phyloP scores from a whole-genome alignment of 2,113 vertebrate species.

The Pogonocichla stellata region DNA sequence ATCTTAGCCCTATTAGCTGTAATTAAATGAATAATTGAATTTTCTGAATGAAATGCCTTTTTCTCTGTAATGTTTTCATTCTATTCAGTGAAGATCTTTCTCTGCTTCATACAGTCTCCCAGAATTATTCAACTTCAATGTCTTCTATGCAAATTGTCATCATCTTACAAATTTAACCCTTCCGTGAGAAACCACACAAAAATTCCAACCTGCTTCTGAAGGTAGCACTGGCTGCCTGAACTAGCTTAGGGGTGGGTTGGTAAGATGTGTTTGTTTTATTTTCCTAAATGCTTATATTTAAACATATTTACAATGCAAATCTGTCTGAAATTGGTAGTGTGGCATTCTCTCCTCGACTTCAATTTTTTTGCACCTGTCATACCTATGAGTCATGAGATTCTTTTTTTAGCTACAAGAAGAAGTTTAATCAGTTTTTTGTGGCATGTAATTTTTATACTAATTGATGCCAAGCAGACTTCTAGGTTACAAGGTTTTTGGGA shows the following conservation, averaged over 20 bases:
- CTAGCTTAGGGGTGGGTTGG: neutral
- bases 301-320: conserved; percentile 2
- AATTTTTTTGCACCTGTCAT: conserved; percentile 36
- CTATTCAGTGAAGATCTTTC: neutral
- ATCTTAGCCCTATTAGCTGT: neutral
- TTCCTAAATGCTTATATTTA: conserved; percentile 9
- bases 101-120: neutral
- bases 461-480: neutral
- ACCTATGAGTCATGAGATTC: neutral
- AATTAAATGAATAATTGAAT: neutral
- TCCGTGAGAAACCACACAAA: neutral
- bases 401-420: neutral
- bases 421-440: conserved; percentile 22
- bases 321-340: conserved; percentile 1
- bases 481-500: neutral
- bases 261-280: neutral
- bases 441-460: neutral
- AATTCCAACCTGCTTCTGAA: neutral
- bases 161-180: neutral
- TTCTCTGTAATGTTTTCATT: neutral
- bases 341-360: neutral
- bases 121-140: neutral
- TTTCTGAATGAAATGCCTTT: neutral
- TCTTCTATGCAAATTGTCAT: neutral
- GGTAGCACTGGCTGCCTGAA: neutral